Conservation (phyloP, 2,888 invertebrate species). For the Synanthedon tipuliformis region DNA sequence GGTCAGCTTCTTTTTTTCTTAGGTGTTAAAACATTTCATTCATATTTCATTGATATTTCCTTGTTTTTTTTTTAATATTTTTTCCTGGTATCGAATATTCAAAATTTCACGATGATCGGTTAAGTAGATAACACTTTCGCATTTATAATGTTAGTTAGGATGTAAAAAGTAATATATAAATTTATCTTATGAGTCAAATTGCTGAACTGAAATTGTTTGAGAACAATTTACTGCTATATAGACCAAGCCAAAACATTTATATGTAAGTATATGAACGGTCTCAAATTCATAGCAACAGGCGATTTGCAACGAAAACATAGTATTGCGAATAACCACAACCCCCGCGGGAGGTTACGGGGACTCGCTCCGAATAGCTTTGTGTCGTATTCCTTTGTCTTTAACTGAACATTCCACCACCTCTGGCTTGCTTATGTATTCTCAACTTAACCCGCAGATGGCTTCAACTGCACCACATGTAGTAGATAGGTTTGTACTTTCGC, state of each 20-base stretch:
- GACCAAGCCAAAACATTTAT: not conserved
- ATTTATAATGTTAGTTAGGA: no score
- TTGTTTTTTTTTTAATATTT: no score
- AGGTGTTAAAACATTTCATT: no score
- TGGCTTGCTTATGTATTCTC: conserved; percentile 25
- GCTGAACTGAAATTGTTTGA: no score
- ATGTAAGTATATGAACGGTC: conserved; percentile 7
- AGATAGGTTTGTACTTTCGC: conserved; percentile 4
- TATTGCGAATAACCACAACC: conserved; percentile 24
- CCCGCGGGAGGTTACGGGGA: conserved; percentile 26
- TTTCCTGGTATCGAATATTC: no score
- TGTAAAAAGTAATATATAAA: no score
- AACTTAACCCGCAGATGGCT: conserved; percentile 15
- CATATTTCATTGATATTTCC: no score
- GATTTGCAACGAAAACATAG: conserved; percentile 18
- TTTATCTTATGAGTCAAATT: no score
- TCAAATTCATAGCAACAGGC: conserved; percentile 24
- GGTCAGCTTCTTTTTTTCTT: no score
- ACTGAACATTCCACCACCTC: conserved; percentile 25
- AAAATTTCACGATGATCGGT: no score
- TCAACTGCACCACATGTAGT: not conserved
- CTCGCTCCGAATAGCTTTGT: conserved; percentile 36
- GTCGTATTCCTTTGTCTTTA: conserved; percentile 36
- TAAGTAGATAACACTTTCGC: no score
- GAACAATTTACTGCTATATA: not conserved